Percentiles rank a stretch among this genome's conserved stretches.
Conservation (phyloP, 2,113 vertebrate species). For the Promerops cafer region DNA sequence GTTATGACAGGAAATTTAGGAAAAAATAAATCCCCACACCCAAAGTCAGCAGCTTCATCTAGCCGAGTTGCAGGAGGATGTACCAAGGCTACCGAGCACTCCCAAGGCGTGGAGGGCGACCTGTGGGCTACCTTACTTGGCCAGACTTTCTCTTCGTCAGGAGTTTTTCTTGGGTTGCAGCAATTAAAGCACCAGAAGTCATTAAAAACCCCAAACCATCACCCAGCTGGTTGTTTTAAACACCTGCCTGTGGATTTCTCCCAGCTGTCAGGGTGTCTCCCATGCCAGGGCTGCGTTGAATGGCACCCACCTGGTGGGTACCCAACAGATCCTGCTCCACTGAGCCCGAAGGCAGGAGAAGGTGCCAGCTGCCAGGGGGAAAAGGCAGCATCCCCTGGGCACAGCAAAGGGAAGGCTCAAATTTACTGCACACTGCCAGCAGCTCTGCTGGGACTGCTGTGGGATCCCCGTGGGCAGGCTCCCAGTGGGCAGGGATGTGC, state of each 20-base stretch:
- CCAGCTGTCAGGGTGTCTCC: background rate
- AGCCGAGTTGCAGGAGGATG: rapidly evolving
- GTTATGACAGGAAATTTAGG: slow-evolving; percentile 13
- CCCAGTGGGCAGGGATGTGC: slow-evolving; percentile 41
- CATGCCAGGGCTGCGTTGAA: rapidly evolving
- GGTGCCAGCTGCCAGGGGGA: rapidly evolving
- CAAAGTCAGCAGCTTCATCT: background rate
- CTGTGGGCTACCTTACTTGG: background rate
- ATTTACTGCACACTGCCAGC: background rate
- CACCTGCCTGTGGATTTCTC: background rate
- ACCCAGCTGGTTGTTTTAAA: background rate
- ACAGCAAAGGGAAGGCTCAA: background rate
- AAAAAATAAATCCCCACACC: background rate
- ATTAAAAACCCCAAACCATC: background rate
- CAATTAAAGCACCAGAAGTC: background rate
- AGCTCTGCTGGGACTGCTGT: background rate
- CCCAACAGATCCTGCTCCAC: background rate
- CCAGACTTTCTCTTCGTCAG: background rate
- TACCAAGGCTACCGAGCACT: rapidly evolving
- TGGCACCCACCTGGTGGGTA: background rate
- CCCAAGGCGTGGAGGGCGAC: background rate
- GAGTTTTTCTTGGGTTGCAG: background rate
- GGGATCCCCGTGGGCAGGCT: slow-evolving; percentile 53
- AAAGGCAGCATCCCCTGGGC: background rate
- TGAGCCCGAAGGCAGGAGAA: background rate